Evolutionary conservation across 2,797 vertebrate genomes (phyloP), one percentile per base, ranked within the genome.

Genomic region (Cyclura pinguis): DNA sequence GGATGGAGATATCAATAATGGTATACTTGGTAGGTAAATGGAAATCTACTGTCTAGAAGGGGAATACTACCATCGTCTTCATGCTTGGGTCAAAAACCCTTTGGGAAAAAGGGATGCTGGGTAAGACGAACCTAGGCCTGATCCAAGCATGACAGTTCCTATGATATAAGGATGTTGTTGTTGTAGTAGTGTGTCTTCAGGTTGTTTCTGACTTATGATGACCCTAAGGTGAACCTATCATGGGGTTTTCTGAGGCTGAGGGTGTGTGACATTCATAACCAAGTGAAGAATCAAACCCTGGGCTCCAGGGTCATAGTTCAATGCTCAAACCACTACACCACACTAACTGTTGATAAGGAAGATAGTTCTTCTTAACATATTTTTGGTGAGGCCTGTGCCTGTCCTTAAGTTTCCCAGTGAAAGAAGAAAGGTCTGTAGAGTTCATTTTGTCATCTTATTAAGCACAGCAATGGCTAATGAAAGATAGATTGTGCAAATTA

Each of bases 401-500:
- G 0, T 90, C 90, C n/a, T 88, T 88, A 74, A 85, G 74, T 1
- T 74, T 95, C 87, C 57, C 29, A 64, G 38, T 67, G 64, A 69
- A 42, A 88, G 1, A 78, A 84, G 47, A 55, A 82, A 86, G 59
- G 81, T 91, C 74, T 16, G 6, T 27, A 93, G 57, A 93, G 73
- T 52, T 89, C 62, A 87, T 67, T 88, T 89, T 13, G 62, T 62
- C 35, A 0, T 74, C 18, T 85, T 87, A 80, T 38, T 86, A 92
- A 94, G 84, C 29, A 80, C 83, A 87, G 86, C 18, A 87, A 83
- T 18, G 52, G 13, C 81, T 93, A 91, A 93, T 92, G 85, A 92
- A 84, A 91, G 85, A 91, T 80, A 93, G 86, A 92, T 62, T 64
- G 69, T 82, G 89, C 13, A 93, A 92, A 94, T 92, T 74, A 91